A percentile compares a stretch with the other conserved stretches of the same genome.
Conservation (phyloP, 2,113 vertebrate genomes). For the Cyprinodon tularosa region DNA sequence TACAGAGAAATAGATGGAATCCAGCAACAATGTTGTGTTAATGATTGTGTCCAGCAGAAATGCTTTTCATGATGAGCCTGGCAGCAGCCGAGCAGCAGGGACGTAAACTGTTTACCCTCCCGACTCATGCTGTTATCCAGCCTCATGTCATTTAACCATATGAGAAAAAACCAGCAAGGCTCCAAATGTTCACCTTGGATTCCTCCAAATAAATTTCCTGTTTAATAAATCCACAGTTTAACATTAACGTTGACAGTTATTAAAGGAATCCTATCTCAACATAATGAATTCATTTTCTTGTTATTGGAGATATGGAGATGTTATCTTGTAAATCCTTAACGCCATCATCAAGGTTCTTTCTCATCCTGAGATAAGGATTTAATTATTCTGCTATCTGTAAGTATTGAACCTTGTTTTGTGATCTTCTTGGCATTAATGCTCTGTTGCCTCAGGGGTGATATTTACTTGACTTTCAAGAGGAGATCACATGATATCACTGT, state of each 20-base stretch:
- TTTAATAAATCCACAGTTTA: background rate
- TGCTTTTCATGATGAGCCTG: slow-evolving; percentile 33
- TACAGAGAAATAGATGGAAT: slow-evolving; percentile 44
- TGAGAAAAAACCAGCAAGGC: background rate
- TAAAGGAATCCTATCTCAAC: slow-evolving; percentile 4
- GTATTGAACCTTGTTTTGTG: slow-evolving; percentile 18
- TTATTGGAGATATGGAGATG: slow-evolving; percentile 19
- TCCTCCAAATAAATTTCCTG: background rate
- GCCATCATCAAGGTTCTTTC: slow-evolving; percentile 30
- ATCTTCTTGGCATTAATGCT: background rate
- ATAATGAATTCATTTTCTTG: slow-evolving; percentile 6
- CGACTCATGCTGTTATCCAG: background rate
- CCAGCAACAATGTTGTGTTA: slow-evolving; percentile 30
- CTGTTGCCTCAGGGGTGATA: background rate
- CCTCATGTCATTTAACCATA: background rate
- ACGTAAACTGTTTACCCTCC: background rate
- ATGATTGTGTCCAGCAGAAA: slow-evolving; percentile 42
- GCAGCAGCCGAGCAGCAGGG: slow-evolving; percentile 3
- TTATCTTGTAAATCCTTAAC: slow-evolving; percentile 49
- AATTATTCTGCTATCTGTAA: slow-evolving; percentile 28
- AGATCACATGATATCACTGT: background rate
- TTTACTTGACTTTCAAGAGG: background rate
- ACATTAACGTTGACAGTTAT: background rate
- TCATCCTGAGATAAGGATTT: slow-evolving; percentile 38
- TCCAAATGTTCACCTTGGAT: background rate